Conservation (phyloP, 2,797 vertebrate species). For the Oryzias dopingdopingensis region DNA sequence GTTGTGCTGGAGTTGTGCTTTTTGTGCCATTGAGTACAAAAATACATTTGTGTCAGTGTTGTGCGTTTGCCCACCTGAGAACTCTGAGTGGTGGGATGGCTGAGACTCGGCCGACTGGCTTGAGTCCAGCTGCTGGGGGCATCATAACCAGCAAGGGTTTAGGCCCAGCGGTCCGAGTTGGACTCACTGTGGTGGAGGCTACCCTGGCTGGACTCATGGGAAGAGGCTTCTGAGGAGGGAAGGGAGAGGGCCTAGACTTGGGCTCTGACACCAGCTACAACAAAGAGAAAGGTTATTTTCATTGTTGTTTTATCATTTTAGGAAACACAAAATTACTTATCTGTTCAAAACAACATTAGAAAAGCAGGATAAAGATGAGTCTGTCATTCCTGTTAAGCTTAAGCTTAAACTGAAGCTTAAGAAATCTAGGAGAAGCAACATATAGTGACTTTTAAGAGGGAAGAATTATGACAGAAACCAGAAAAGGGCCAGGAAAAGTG, state of each 20-base stretch:
- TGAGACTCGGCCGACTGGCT: conserved; percentile 62
- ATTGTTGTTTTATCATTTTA: too few relatives aligned
- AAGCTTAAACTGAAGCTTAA: too few relatives aligned
- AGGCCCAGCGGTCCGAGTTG: conserved; percentile 14
- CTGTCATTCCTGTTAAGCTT: too few relatives aligned
- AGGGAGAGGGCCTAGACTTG: conserved; percentile 61
- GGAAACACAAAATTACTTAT: too few relatives aligned
- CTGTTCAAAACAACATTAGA: neutral
- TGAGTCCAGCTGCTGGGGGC: conserved; percentile 72
- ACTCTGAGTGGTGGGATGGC: conserved; percentile 66
- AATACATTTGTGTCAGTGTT: neutral
- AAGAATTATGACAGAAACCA: too few relatives aligned
- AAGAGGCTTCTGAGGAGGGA: conserved; percentile 81
- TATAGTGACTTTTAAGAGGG: too few relatives aligned
- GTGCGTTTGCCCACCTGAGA: conserved; percentile 72
- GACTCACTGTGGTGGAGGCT: conserved; percentile 60
- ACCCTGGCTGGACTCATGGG: conserved; percentile 81
- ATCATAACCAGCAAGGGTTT: conserved; percentile 84
- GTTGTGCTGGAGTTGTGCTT: too few relatives aligned
- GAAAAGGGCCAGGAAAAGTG: too few relatives aligned
- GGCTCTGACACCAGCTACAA: conserved; percentile 62
- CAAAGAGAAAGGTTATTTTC: neutral
- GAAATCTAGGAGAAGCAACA: too few relatives aligned
- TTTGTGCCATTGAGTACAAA: too few relatives aligned
- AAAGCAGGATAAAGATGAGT: too few relatives aligned